Evolutionary conservation across 1,140 invertebrate species (phyloP).

Genomic region (Polypedilum pembai): DNA sequence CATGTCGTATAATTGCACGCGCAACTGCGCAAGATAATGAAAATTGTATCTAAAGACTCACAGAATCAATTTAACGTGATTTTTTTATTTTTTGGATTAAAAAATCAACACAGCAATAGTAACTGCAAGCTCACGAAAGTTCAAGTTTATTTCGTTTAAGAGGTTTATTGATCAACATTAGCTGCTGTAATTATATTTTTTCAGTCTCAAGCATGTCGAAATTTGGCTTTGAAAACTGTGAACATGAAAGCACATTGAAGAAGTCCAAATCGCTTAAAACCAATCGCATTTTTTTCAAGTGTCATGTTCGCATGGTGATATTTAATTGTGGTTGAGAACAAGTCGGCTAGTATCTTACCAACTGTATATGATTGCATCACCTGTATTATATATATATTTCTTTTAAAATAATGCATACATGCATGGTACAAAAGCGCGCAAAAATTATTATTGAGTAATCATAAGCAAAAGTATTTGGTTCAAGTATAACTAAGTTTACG

Average conservation of each 20-base stretch:
- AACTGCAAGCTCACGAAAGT: neutral
- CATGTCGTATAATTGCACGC: neutral
- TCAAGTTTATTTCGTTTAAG: constrained; percentile 3
- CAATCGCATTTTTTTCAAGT: neutral
- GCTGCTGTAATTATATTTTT: neutral
- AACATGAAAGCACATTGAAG: neutral
- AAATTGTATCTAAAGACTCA: too few relatives aligned
- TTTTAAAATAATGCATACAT: constrained; percentile 2
- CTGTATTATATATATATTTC: neutral
- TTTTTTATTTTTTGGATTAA: too few relatives aligned
- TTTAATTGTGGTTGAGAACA: neutral
- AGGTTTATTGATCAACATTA: neutral
- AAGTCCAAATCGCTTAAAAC: neutral
- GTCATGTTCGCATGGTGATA: neutral
- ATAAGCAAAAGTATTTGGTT: neutral
- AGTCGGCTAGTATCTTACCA: neutral
- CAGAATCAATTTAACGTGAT: too few relatives aligned
- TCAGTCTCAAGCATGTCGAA: neutral
- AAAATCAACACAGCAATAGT: too few relatives aligned
- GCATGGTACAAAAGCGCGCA: constrained; percentile 20
- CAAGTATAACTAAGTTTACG: constrained; percentile 24
- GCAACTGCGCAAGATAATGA: too few relatives aligned
- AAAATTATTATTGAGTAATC: constrained; percentile 21
- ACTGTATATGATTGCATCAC: neutral
- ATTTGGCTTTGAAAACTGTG: neutral